These are phyloP conservation scores for Carduelis carduelis DNA, from an alignment of 2,797 vertebrate species.

Conservation along the genomic window DNA sequence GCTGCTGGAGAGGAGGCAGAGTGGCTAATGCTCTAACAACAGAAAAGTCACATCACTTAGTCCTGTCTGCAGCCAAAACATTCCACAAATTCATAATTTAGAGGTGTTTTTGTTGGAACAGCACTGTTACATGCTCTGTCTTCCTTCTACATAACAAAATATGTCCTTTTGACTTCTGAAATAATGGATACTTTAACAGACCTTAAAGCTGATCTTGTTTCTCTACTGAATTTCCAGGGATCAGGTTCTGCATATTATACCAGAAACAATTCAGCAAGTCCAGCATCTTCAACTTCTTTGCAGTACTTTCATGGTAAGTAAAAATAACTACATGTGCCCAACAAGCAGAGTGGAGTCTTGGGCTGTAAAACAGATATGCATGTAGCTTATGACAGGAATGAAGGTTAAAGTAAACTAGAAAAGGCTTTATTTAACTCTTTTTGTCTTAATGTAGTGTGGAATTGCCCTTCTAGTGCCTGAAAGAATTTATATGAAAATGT, in stretches of 20 bases:
- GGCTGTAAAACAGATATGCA: neutral
- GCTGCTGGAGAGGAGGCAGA: neutral
- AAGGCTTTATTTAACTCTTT: neutral
- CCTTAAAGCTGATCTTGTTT: neutral
- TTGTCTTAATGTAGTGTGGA: neutral
- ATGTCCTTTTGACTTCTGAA: neutral
- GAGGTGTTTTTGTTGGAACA: neutral
- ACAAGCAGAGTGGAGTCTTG: neutral
- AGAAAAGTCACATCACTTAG: neutral
- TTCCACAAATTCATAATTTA: neutral
- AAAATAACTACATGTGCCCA: neutral
- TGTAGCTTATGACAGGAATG: neutral
- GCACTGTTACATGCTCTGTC: neutral
- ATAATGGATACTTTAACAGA: neutral
- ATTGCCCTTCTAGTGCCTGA: neutral
- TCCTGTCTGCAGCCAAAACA: neutral
- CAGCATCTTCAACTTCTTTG: conserved; percentile 42
- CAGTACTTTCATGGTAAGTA: conserved; percentile 11
- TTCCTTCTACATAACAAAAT: neutral
- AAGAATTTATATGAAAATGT: neutral
- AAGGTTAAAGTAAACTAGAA: neutral
- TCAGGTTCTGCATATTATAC: conserved; percentile 40
- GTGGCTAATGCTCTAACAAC: neutral
- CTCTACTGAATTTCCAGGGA: conserved; percentile 38
- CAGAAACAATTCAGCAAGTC: conserved; percentile 48